Base-by-base conservation (phyloP, 2,797 vertebrate genomes). In the Saxicola maurus region DNA sequence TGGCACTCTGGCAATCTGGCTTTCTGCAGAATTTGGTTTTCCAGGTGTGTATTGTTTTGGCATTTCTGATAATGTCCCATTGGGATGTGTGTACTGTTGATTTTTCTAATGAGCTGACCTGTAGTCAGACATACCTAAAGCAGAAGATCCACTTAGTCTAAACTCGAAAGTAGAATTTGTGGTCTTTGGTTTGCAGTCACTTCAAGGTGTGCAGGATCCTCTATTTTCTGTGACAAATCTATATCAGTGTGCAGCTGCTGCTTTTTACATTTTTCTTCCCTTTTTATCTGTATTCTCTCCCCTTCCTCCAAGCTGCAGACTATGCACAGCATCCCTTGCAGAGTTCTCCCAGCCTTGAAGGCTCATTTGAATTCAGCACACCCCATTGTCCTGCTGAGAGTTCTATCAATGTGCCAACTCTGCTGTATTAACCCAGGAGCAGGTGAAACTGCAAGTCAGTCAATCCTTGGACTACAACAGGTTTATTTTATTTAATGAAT, bases 401-500 rank as follows among this genome's bases (percentile, higher is more conserved):
- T 95, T 95, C 90, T 85, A 81, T 90, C 93, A 90, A 87, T 67
- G 91, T 95, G 92, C 85, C 89, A 95, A 11, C 91, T 87, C 91
- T 0, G 6, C 89, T 65, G 46, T 80, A 89, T 95, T 94, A 93
- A 93, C 87, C 89, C 66, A 86, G 67, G 87, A 92, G 82, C 85
- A 92, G 78, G 43, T 46, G 81, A 94, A 94, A 61, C 94, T 79
- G 89, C 89, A 93, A 87, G 80, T 75, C 92, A 82, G 56, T 92
- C 92, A 91, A 57, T 94, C 71, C 80, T 82, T 87, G 80, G 49
- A 33, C 87, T 79, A 79, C 92, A 89, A 93, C 61, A 92, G 82
- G 61, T 93, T 94, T 91, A 60, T 93, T 96, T 93, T 94, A 90
- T 93, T 94, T 94, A 94, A 95, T 94, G 80, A 91, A 56, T 45